These are phyloP conservation scores for Apocrypta bakeri DNA, from an alignment of 1,140 invertebrate genomes.

Conservation along the genomic window DNA sequence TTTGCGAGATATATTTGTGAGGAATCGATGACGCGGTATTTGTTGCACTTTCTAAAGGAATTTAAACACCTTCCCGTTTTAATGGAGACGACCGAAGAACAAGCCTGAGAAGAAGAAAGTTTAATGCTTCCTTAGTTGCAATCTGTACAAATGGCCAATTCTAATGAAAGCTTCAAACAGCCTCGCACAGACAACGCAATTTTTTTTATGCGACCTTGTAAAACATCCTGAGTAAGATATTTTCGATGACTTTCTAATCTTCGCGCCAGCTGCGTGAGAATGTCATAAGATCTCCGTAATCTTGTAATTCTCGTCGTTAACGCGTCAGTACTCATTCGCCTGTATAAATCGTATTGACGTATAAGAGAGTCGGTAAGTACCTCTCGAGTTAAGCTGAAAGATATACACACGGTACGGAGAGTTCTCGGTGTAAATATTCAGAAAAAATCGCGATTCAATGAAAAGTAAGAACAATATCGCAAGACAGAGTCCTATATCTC, in stretches of 20 bases:
- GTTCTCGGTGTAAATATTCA: no score
- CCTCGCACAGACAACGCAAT: not conserved
- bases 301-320: not conserved
- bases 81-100: not conserved
- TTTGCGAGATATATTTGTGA: not conserved
- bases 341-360: not conserved
- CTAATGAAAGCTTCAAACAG: slow-evolving; percentile 15
- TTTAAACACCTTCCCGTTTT: slow-evolving; percentile 27
- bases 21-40: slow-evolving; percentile 36
- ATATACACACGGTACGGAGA: no score
- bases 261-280: not conserved
- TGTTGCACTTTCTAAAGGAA: slow-evolving; percentile 46
- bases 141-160: not conserved
- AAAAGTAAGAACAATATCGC: not conserved
- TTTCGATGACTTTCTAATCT: slow-evolving; percentile 27
- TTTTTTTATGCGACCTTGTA: slow-evolving; percentile 10
- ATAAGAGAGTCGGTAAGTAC: no score
- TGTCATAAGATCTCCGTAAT: slow-evolving; percentile 12
- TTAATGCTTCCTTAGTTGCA: slow-evolving; percentile 12
- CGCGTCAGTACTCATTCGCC: not conserved
- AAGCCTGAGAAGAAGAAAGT: slow-evolving; percentile 37
- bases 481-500: not conserved
- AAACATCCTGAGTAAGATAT: not conserved
- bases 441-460: not conserved
- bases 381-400: no score